Evolutionary conservation across 2,113 vertebrate genomes (phyloP).

Genomic region (Onychorhynchus coronatus): DNA sequence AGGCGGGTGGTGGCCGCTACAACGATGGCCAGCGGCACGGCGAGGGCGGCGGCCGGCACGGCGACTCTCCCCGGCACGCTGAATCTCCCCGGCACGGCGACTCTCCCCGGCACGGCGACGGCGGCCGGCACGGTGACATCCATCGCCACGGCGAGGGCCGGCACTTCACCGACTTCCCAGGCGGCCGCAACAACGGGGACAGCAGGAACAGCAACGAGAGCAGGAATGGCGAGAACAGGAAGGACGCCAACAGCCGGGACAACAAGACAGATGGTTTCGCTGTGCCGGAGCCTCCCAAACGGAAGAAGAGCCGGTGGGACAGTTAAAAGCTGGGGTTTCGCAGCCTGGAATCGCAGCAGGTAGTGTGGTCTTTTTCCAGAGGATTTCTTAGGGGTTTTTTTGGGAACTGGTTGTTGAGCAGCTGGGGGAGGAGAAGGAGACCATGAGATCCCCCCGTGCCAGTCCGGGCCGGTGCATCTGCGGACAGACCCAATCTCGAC

Average conservation of each 20-base stretch:
- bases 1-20: not conserved
- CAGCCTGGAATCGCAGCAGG: conserved; percentile 12
- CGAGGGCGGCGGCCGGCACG: conserved; percentile 26
- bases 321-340: conserved; percentile 75
- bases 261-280: conserved; percentile 88
- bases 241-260: conserved; percentile 64
- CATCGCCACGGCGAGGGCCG: conserved; percentile 69
- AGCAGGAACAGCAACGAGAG: conserved; percentile 66
- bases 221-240: conserved; percentile 66
- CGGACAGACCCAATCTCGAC: not conserved
- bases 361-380: conserved; percentile 63
- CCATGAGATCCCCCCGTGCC: not conserved
- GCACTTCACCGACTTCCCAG: not conserved
- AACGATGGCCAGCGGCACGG: conserved; percentile 49
- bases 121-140: not conserved
- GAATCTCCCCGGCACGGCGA: conserved; percentile 37
- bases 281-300: conserved; percentile 91
- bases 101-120: conserved; percentile 14
- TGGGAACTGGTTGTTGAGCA: conserved; percentile 55
- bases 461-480: not conserved
- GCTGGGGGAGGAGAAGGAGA: conserved; percentile 57
- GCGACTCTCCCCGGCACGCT: conserved; percentile 23
- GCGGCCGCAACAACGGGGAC: not conserved
- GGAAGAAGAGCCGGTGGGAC: conserved; percentile 98
- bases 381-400: conserved; percentile 46